Base-by-base conservation (phyloP, 2,113 vertebrate genomes). In the Motacilla tschutschensis region DNA sequence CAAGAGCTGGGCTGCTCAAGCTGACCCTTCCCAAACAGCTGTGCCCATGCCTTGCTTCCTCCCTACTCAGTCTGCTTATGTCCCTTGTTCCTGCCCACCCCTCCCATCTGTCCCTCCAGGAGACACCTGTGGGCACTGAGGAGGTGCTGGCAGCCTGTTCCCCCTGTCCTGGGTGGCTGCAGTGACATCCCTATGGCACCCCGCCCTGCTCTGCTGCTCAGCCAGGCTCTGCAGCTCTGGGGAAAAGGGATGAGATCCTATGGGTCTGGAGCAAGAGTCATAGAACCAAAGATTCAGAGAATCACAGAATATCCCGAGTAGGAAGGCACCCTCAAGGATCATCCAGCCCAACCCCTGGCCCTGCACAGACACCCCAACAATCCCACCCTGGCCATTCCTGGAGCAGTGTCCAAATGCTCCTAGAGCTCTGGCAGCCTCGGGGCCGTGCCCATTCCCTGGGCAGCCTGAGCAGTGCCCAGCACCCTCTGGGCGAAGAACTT, bases 361-460 rank as follows among this genome's bases (percentile, higher is more conserved):
- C 57, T 22, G 21, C 58, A 9, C 43, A 38, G 21, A n/a, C 26
- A 6, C 4, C 9, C 35, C 43, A 70, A 11, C 20, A 43, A 28
- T 2, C 43, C 50, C 66, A 50, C 3, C 28, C 44, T 38, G 43
- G 1, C 8, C 5, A 19, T 18, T 11, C 31, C 41, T 70, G 20
- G 7, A 47, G 62, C 0, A 0, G 3, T 47, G 35, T 5, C 35
- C 69, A 43, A 50, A 43, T 0, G 0, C 26, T n/a, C 26, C 57
- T n/a, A 31, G 11, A 70, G 64, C 64, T 77, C 21, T 47, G 57
- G 21, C 57, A 78, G 83, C 57, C 57, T 71, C 2, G 0, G 73
- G 21, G 26, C 50, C 0, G 1, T 15, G 50, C 12, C 83, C 43
- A 50, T n/a, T 78, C 50, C 43, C 65, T 63, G 50, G 26, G 82